Base-by-base conservation (phyloP, 64 coral and sea anemone genomes). In the Dendrophyllia cribrosa region DNA sequence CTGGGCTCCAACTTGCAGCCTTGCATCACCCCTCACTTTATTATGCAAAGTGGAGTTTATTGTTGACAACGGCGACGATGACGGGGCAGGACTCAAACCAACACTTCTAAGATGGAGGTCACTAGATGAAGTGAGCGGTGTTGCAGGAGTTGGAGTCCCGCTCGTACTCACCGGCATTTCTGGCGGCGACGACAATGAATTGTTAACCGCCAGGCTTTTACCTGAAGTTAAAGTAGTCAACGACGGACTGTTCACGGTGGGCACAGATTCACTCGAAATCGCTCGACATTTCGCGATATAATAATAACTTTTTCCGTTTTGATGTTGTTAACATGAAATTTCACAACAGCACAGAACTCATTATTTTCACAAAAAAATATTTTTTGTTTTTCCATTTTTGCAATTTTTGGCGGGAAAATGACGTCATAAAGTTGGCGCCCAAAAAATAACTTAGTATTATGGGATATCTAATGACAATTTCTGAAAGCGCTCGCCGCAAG, bases 161-260 rank as follows among this genome's bases (percentile, higher is more conserved):
- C 88, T 91, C 8, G 95, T 97, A 90, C 95, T 97, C 43, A 97
- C 95, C 15, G 95, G 95, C 91, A 94, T 97, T 90, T 92, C 86
- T 75, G 95, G 95, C 80, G 92, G 95, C 56, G 92, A 97, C 34
- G 95, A 97, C 55, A 96, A 76, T 9, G 91, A 74, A 64, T 93
- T 90, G 70, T 81, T 86, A 44, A 97, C 87, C 47, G 71, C 92
- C 23, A 91, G 95, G 17, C 90, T 93, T 87, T 91, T 94, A 75
- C 83, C 92, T 16, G 83, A 87, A 58, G 95, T 89, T 89, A 94
- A 85, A 48, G 88, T 97, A 79, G 95, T 94, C 76, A 97, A 89
- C 80, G 95, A 93, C 63, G 95, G 95, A 74, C 88, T 94, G 76
- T n/a, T n/a, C n/a, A n/a, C n/a, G n/a, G n/a, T n/a, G n/a, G n/a